Base-by-base conservation (phyloP, 2,888 invertebrate species). In the Sinhomidia bicolor region DNA sequence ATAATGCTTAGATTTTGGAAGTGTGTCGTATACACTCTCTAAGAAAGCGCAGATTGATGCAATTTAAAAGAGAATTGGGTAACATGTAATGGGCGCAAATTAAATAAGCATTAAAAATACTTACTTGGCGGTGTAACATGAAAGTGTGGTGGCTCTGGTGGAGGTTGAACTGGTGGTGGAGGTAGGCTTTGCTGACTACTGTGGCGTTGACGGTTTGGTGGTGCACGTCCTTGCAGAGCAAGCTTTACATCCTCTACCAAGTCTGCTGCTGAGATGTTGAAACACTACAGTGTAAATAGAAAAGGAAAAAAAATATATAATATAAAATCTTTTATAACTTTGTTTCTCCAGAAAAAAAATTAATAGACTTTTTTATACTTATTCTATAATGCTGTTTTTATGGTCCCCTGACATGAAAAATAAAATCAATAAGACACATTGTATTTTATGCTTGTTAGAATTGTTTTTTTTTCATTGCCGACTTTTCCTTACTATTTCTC, bases 231-330 rank as follows among this genome's bases (percentile, higher is more conserved):
- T 92, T 95, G 95, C 90, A 96, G 94, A 90, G 96, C 93, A 93
- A 96, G 95, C 93, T 96, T 96, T 90, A 98, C 94, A 93, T 98
- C 97, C 93, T 97, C 97, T 23, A 97, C 97, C 90, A 98, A 95
- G 92, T 97, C 96, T 93, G 97, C 96, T 9, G 97, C 97, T 68
- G 96, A 96, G 92, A 96, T 96, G 93, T 96, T 96, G 94, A 96
- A 96, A 93, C 97, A 97, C 95, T 98, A 98, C 94, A 97, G 89
- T 68, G 44, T 57, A 89, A 17, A 36, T 23, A 80, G 51, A 51
- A n/a, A n/a, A n/a, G n/a, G n/a, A n/a, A n/a, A 80, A 36, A 32
- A 44, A 88, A 51, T 14, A n/a, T n/a, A n/a, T n/a, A n/a, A n/a
- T n/a, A n/a, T n/a, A 29, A 44, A 20, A 41, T 71, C 12, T 71